Evolutionary conservation across 2,797 vertebrate genomes (phyloP), one percentile per base, ranked within the genome.

Genomic region (Bufotes viridis): DNA sequence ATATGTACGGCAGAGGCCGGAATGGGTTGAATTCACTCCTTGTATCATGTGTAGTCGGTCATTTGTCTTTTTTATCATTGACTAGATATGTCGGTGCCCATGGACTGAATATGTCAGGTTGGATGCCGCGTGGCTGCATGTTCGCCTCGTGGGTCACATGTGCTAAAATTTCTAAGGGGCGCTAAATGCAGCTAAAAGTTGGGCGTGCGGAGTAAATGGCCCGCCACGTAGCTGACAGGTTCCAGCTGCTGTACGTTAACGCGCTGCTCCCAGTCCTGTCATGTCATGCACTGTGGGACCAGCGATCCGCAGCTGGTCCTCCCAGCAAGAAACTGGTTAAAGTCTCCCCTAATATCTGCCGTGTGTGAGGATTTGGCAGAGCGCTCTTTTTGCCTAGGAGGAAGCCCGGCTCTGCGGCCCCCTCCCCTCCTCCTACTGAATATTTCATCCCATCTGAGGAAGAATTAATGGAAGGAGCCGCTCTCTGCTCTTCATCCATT

Each of bases 381-480:
- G 26, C 75, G 14, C 70, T 20, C 81, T 76, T 12, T 87, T 84
- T 61, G 65, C 72, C 67, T 88, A 60, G 13, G 29, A 83, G 87
- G 72, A 20, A 78, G 87, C 75, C 82, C 29, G 51, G 20, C 10
- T 24, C 53, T 53, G 24, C 51, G 61, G 18, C 63, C 51, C 42
- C 14, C 58, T 69, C 60, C 51, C 83, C 24, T 55, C 61, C 53
- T 74, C 34, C 84, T 85, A 74, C 80, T 89, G 88, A 89, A 89
- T 89, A 89, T 89, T 89, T 89, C 65, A 89, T 89, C 79, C 85
- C 88, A 80, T 87, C 88, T 67, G 85, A 87, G 87, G 58, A 85
- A 69, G 87, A 88, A 88, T 84, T 84, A 88, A 88, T 88, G 87
- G 82, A 88, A 85, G 76, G 63, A 88, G 87, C 85, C 61, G 81